phyloP scores from a whole-genome alignment of 64 coral and sea anemone genomes.

The Montipora sp. region DNA sequence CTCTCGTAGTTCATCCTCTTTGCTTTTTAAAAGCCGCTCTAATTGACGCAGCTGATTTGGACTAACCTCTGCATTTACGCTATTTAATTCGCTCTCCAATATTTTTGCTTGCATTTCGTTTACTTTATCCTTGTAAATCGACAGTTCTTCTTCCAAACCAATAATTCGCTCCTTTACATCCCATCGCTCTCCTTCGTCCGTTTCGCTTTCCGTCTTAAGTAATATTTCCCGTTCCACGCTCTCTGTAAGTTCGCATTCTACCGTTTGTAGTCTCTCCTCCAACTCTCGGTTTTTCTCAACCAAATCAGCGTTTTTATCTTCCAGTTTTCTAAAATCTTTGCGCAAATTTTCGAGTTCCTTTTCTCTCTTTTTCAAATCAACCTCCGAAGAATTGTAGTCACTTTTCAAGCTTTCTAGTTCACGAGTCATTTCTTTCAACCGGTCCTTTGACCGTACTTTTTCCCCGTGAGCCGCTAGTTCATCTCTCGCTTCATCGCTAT shows the following conservation, averaged over 20 bases:
- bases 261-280: conserved; percentile 56
- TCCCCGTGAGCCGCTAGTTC: conserved; percentile 14
- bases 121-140: conserved; percentile 56
- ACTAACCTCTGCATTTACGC: neutral
- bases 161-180: conserved; percentile 37
- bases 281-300: conserved; percentile 69
- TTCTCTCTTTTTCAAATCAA: conserved; percentile 44
- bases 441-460: conserved; percentile 32
- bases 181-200: conserved; percentile 32
- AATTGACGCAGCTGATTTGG: neutral
- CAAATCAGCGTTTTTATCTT: conserved; percentile 58
- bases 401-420: conserved; percentile 22
- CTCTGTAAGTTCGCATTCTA: conserved; percentile 71
- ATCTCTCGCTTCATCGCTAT: conserved; percentile 28
- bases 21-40: conserved; percentile 37
- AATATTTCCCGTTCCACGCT: conserved; percentile 67
- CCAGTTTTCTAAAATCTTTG: conserved; percentile 54
- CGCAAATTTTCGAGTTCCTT: conserved; percentile 54
- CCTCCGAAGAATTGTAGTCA: neutral
- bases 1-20: conserved; percentile 46
- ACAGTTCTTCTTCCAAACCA: conserved; percentile 57
- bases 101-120: conserved; percentile 47
- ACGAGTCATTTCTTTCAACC: conserved; percentile 21
- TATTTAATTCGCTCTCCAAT: conserved; percentile 9
- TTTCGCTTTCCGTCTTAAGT: conserved; percentile 46